A percentile compares a stretch with the other conserved stretches of the same genome.
phyloP scores from a whole-genome alignment of 2,797 vertebrate genomes.

The Steatocranus sp. region DNA sequence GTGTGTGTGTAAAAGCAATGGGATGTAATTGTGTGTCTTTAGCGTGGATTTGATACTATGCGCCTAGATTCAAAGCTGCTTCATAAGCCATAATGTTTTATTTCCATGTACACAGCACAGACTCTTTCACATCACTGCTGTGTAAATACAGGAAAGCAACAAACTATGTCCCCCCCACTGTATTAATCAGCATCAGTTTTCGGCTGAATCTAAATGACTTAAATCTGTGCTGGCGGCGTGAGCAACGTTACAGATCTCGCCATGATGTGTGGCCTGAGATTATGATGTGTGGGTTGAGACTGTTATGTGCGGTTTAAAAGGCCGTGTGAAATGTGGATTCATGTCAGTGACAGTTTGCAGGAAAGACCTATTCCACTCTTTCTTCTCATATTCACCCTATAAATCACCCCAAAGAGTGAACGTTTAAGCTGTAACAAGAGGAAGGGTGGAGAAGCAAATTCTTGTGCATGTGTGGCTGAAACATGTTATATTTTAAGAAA shows the following conservation, averaged over 20 bases:
- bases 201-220: background rate
- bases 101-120: background rate
- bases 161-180: background rate
- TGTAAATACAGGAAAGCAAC: constrained; percentile 4
- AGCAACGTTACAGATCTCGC: background rate
- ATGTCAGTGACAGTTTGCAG: constrained; percentile 20
- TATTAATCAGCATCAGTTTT: background rate
- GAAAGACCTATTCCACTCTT: constrained; percentile 1
- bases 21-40: background rate
- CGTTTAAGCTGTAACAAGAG: constrained; percentile 28
- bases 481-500: background rate
- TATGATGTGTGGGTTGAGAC: constrained; percentile 38
- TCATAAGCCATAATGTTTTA: background rate
- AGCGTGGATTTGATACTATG: constrained; percentile 14
- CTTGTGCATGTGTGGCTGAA: constrained; percentile 6
- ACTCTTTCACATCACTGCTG: constrained; percentile 3
- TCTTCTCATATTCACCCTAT: constrained; percentile 30
- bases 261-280: constrained; percentile 57
- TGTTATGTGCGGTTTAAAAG: constrained; percentile 40
- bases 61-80: constrained; percentile 12
- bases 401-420: constrained; percentile 25
- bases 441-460: constrained; percentile 29
- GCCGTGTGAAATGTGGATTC: constrained; percentile 44
- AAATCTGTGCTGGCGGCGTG: background rate
- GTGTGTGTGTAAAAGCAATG: background rate